Evolutionary conservation across 2,888 invertebrate species (phyloP).

Genomic region (Cactoblastis cactorum): DNA sequence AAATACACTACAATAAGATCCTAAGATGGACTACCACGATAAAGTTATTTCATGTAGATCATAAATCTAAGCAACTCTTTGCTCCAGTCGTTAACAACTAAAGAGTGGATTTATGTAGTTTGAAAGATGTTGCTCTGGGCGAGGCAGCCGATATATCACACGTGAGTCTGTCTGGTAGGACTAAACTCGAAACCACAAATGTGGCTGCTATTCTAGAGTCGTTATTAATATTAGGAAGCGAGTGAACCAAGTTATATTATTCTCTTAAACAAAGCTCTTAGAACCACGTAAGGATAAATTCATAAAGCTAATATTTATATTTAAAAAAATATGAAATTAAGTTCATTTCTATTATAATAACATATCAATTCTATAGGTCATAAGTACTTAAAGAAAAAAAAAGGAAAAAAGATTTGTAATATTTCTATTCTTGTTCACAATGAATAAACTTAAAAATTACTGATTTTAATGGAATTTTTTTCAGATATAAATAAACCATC

Average conservation of each 20-base stretch:
- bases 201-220: background rate
- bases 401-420: too few species aligned
- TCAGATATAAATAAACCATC: too few species aligned
- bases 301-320: too few species aligned
- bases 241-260: background rate
- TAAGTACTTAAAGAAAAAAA: too few species aligned
- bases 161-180: background rate
- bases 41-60: conserved; percentile 2
- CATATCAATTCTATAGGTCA: too few species aligned
- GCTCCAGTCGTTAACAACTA: background rate
- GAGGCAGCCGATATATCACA: conserved; percentile 13
- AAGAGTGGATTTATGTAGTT: conserved; percentile 13
- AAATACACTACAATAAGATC: background rate
- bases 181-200: background rate
- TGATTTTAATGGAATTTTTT: too few species aligned
- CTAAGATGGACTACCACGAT: background rate
- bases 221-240: background rate
- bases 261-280: too few species aligned
- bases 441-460: too few species aligned
- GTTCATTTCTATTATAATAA: too few species aligned
- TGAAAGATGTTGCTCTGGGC: conserved; percentile 7
- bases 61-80: conserved; percentile 8
- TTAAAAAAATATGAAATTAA: too few species aligned
- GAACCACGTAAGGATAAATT: too few species aligned
- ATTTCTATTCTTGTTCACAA: too few species aligned